phyloP scores from a whole-genome alignment of 2,113 vertebrate species.

The Epinephelus fuscoguttatus region DNA sequence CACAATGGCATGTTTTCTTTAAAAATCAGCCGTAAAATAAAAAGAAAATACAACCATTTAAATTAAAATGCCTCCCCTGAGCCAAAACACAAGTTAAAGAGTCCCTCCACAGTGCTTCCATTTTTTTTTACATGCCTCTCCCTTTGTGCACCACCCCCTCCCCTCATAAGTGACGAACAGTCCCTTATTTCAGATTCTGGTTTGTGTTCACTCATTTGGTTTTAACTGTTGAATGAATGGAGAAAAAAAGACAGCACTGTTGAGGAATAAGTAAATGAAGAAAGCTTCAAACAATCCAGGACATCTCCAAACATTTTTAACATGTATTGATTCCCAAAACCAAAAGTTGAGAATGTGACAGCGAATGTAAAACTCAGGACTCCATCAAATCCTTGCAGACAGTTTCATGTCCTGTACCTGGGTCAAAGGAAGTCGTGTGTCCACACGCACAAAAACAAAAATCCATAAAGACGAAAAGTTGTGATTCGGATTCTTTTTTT shows the following conservation, averaged over 20 bases:
- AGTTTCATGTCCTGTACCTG: slow-evolving; percentile 8
- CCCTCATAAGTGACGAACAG: too few relatives aligned
- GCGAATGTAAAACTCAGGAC: neutral
- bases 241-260: neutral
- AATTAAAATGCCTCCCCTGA: too few relatives aligned
- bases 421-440: neutral
- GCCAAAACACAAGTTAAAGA: too few relatives aligned
- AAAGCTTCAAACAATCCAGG: neutral
- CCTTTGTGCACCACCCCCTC: too few relatives aligned
- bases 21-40: too few relatives aligned
- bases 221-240: neutral
- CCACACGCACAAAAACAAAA: neutral
- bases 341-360: neutral
- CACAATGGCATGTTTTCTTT: too few relatives aligned
- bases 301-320: slow-evolving; percentile 1
- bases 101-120: too few relatives aligned
- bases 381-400: too few relatives aligned
- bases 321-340: neutral
- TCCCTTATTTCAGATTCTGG: neutral
- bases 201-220: neutral
- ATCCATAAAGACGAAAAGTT: neutral
- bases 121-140: too few relatives aligned
- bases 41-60: too few relatives aligned
- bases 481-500: neutral
- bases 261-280: neutral